Conservation (phyloP, 2,888 invertebrate genomes). For the Polyploca ridens region DNA sequence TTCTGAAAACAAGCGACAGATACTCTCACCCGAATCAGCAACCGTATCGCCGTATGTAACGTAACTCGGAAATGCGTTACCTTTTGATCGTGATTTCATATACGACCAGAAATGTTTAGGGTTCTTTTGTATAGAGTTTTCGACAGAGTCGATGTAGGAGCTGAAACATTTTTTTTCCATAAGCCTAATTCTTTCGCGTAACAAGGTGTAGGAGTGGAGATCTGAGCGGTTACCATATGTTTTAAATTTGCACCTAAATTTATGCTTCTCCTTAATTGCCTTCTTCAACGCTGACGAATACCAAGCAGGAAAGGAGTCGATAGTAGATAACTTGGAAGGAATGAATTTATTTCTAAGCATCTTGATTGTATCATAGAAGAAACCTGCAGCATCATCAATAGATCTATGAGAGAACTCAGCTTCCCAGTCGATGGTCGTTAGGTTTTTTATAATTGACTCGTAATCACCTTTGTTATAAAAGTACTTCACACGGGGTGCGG, state of each 20-base stretch:
- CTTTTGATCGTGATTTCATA: too few species aligned
- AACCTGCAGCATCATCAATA: too few species aligned
- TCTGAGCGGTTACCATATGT: not conserved
- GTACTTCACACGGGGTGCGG: too few species aligned
- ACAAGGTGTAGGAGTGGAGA: not conserved
- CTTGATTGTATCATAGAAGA: too few species aligned
- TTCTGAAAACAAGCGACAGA: too few species aligned
- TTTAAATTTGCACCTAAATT: not conserved
- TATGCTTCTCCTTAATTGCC: not conserved
- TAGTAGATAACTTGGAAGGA: not conserved
- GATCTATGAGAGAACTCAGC: too few species aligned
- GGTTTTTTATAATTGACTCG: too few species aligned
- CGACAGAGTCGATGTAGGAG: not conserved
- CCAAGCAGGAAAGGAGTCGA: not conserved
- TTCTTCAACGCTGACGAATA: not conserved
- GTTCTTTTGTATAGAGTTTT: not conserved
- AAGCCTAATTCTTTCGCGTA: not conserved
- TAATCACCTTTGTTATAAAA: too few species aligned
- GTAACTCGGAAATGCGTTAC: too few species aligned
- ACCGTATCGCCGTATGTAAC: too few species aligned
- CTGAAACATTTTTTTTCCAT: not conserved
- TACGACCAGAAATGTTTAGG: not conserved
- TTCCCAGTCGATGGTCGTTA: too few species aligned
- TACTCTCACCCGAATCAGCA: too few species aligned
- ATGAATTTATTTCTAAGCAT: not conserved